Evolutionary conservation across 2,797 vertebrate species (phyloP).

Genomic region (Urocyon cinereoargenteus): DNA sequence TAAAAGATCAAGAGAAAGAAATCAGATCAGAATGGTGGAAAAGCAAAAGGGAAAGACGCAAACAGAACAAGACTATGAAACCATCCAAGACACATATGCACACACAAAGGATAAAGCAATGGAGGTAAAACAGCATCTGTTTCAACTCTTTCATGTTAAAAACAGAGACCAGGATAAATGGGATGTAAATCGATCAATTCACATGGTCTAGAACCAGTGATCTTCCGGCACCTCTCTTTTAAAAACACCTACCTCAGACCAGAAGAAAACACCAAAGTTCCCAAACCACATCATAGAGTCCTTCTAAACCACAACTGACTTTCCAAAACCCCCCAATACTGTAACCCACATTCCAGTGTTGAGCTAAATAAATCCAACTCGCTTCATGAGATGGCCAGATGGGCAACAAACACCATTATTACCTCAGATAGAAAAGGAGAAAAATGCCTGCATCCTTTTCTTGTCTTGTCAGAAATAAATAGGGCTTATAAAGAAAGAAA

Average conservation of each 20-base stretch:
- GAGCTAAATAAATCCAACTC: not conserved
- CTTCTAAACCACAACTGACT: not conserved
- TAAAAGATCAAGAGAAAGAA: not conserved
- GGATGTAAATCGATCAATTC: not conserved
- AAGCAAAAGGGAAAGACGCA: not conserved
- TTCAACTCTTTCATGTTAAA: not conserved
- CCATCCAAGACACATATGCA: not conserved
- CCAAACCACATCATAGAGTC: not conserved
- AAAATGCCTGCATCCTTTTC: not conserved
- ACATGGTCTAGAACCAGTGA: not conserved
- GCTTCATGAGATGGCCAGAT: not conserved
- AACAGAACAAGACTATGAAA: not conserved
- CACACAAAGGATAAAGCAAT: not conserved
- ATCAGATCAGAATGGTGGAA: not conserved
- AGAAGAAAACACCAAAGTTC: conserved; percentile 57
- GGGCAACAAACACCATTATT: not conserved
- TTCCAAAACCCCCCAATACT: not conserved
- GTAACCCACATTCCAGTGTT: not conserved
- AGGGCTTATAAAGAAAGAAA: not conserved
- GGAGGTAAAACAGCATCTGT: not conserved
- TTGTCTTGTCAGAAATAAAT: not conserved
- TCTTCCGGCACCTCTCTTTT: not conserved
- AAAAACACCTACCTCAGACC: not conserved
- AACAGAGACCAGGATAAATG: not conserved
- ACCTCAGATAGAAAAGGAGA: not conserved